These are phyloP conservation scores for Diadegma fenestrale DNA, from an alignment of 2,888 invertebrate species.

Conservation along the genomic window DNA sequence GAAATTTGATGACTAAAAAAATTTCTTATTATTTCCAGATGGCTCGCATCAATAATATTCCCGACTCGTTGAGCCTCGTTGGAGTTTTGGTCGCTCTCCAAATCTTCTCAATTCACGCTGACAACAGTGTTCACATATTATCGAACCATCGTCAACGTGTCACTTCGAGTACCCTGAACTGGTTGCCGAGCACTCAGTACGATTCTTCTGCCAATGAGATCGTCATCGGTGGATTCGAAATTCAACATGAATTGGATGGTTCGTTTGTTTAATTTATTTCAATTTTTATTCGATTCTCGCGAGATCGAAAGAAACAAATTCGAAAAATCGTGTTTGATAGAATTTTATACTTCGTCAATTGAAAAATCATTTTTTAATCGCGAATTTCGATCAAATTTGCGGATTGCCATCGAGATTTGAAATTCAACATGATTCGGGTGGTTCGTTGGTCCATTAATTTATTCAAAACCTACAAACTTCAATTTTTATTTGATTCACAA, in stretches of 20 bases:
- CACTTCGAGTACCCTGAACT: conserved; percentile 92
- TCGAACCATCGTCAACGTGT: conserved; percentile 87
- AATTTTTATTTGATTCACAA: background rate
- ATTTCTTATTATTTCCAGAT: conserved; percentile 55
- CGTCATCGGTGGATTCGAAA: conserved; percentile 86
- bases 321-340: background rate
- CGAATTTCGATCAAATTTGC: too few species aligned
- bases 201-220: conserved; percentile 87
- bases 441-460: conserved; percentile 69
- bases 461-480: too few species aligned
- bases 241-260: conserved; percentile 75
- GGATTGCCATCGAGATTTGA: conserved; percentile 88
- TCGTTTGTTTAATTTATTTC: conserved; percentile 44
- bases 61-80: conserved; percentile 13
- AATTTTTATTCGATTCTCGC: background rate
- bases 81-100: conserved; percentile 37
- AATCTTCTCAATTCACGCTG: conserved; percentile 69
- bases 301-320: background rate
- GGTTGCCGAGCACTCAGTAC: conserved; percentile 88
- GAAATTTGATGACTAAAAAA: background rate
- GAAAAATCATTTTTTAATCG: background rate
- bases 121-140: conserved; percentile 84
- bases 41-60: conserved; percentile 32
- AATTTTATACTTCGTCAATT: background rate
- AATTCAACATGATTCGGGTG: conserved; percentile 72